Evolutionary conservation across 23 tunicate species (phyloP).

Genomic region (Aplidium turbinatum): DNA sequence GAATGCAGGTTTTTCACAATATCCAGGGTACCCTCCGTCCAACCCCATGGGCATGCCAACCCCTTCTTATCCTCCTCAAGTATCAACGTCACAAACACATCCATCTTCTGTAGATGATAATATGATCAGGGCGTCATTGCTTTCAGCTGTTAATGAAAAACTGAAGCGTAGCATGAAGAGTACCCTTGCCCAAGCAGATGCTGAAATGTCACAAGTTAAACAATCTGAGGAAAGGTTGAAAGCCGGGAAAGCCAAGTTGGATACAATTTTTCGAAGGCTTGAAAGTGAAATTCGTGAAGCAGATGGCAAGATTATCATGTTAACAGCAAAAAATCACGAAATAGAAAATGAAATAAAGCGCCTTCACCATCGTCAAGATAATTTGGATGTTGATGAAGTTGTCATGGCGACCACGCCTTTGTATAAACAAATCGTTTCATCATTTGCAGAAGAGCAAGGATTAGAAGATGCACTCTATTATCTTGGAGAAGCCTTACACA

Average conservation of each 20-base stretch:
- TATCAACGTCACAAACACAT: constrained; percentile 22
- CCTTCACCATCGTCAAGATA: constrained; percentile 65
- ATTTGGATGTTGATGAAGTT: constrained; percentile 81
- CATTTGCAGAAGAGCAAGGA: constrained; percentile 91
- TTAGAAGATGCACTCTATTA: constrained; percentile 93
- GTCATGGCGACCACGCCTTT: constrained; percentile 91
- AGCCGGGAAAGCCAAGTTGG: constrained; percentile 59
- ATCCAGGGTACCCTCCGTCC: constrained; percentile 39
- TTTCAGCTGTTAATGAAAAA: constrained; percentile 78
- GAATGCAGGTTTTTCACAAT: constrained; percentile 27
- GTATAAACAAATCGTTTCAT: constrained; percentile 76
- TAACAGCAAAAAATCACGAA: constrained; percentile 68
- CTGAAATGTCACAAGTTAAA: constrained; percentile 48
- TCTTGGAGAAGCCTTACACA: constrained; percentile 76
- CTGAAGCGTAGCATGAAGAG: constrained; percentile 69
- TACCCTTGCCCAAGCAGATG: constrained; percentile 57
- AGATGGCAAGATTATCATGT: constrained; percentile 40
- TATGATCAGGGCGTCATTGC: constrained; percentile 77
- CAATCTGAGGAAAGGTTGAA: constrained; percentile 68
- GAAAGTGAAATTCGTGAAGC: constrained; percentile 65
- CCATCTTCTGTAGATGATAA: constrained; percentile 54
- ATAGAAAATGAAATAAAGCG: constrained; percentile 47
- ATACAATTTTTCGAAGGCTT: constrained; percentile 46
- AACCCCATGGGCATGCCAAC: not conserved
- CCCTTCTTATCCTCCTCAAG: constrained; percentile 20